Evolutionary conservation across 2,113 vertebrate species (phyloP).

Genomic region (Amblyopsis rosae): DNA sequence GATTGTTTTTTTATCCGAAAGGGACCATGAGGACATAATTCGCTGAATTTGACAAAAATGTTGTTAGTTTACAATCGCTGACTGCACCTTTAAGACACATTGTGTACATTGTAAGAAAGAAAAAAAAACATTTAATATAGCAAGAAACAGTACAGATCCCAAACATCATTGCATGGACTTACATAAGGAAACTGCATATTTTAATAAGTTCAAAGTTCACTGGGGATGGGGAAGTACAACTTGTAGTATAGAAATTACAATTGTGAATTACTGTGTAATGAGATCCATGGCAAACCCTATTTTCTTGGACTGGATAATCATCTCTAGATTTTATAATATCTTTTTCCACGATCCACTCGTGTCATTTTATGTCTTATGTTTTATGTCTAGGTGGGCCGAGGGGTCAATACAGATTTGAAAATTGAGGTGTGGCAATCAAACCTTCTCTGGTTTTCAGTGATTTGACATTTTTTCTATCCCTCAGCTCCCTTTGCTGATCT

Average conservation of each 20-base stretch:
- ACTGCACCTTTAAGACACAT: too few species aligned
- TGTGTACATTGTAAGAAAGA: too few species aligned
- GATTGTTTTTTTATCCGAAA: too few species aligned
- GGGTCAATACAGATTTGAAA: conserved; percentile 53
- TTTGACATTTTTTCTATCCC: conserved; percentile 33
- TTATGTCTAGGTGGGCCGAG: conserved; percentile 59
- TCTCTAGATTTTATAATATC: neutral
- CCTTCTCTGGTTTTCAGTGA: conserved; percentile 33
- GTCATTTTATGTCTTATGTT: conserved; percentile 32
- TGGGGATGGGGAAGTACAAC: too few species aligned
- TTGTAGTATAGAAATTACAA: neutral
- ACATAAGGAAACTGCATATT: too few species aligned
- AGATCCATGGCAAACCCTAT: conserved; percentile 15
- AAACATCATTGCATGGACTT: too few species aligned
- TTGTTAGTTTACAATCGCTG: too few species aligned
- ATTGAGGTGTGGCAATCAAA: conserved; percentile 55
- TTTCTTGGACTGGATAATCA: conserved; percentile 12
- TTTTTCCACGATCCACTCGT: conserved; percentile 27
- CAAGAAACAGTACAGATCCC: too few species aligned
- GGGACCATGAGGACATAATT: too few species aligned
- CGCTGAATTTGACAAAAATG: too few species aligned
- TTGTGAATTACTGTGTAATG: neutral
- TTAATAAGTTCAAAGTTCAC: too few species aligned
- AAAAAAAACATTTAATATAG: too few species aligned
- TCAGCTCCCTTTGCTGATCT: conserved; percentile 37